Evolutionary conservation across 2,113 vertebrate genomes (phyloP), one percentile per base, ranked within the genome.

Genomic region (Menidia beryllina): DNA sequence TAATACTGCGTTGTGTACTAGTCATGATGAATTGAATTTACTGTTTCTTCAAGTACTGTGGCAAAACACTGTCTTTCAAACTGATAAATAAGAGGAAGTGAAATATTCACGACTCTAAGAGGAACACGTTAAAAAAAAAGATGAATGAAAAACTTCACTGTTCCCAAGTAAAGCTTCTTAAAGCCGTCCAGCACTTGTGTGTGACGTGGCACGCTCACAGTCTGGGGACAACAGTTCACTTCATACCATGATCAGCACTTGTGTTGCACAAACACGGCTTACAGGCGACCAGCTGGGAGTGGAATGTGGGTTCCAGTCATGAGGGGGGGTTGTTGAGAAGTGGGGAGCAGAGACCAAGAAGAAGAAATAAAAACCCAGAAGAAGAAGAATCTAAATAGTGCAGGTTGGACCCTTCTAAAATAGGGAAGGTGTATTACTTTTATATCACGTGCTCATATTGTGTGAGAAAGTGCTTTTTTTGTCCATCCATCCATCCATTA

Each of bases 111-210:
- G 15, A 15, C 27, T 51, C 27, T 65, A 20, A 48, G 39, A 69
- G 27, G 36, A 61, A 26, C 39, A 9, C 36, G 39, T 15, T 54
- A 19, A 45, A 19, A 48, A 55, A 58, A 59, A 3, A 34, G 8
- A 56, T 45, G 19, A 65, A 65, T 63, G 13, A 66, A 72, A 72
- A 72, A 23, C 27, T 21, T 52, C 56, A 62, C 52, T 80, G 83
- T 82, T 85, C 62, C 62, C 62, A 64, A 81, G 58, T 48, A 79
- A 88, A 90, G 77, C 81, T 65, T 70, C 83, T 90, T 89, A 85
- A 60, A 55, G 25, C 49, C 68, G 21, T 66, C n/a, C n/a, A 77
- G 24, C 34, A 15, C 67, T 43, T 50, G 70, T 21, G 69, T 71
- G 61, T 55, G 59, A 75, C 25, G 3, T 52, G 67, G 58, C 26